A percentile compares a stretch with the other conserved stretches of the same genome.
These are phyloP conservation scores for Urocynchramus pylzowi DNA, from an alignment of 2,113 vertebrate genomes.

Conservation along the genomic window DNA sequence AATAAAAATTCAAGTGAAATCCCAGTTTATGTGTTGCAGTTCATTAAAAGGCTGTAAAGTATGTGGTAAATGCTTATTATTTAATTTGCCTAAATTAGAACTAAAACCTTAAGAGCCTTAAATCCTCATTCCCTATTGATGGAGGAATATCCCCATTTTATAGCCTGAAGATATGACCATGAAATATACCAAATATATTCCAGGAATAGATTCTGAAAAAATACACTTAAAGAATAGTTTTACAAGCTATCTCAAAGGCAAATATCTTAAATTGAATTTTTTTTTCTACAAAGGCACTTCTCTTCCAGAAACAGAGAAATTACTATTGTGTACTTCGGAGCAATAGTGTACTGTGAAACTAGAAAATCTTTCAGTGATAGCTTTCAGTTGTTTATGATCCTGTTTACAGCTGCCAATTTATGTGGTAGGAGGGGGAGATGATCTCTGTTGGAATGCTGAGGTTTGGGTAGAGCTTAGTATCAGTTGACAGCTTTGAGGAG, in stretches of 20 bases:
- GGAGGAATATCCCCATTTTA: background rate
- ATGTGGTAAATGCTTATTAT: background rate
- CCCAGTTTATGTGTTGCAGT: background rate
- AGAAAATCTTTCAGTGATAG: background rate
- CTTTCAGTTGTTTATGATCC: background rate
- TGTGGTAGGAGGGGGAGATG: background rate
- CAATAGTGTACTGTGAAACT: background rate
- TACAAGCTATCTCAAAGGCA: background rate
- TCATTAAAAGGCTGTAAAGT: background rate
- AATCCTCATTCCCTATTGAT: background rate
- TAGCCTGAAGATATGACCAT: background rate
- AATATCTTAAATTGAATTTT: background rate
- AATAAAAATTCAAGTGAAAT: background rate
- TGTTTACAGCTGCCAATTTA: background rate
- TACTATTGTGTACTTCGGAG: rapidly evolving
- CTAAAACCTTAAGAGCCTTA: background rate
- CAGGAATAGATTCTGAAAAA: background rate
- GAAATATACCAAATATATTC: background rate
- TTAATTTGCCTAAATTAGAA: background rate
- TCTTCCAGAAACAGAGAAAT: background rate
- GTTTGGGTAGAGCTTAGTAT: background rate
- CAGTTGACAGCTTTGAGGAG: background rate
- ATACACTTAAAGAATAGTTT: background rate
- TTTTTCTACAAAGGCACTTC: background rate
- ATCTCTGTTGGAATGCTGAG: background rate